Percentiles rank a stretch among this genome's conserved stretches.
These are phyloP conservation scores for Himalopsyche anomala DNA, from an alignment of 2,888 invertebrate genomes.

Conservation along the genomic window DNA sequence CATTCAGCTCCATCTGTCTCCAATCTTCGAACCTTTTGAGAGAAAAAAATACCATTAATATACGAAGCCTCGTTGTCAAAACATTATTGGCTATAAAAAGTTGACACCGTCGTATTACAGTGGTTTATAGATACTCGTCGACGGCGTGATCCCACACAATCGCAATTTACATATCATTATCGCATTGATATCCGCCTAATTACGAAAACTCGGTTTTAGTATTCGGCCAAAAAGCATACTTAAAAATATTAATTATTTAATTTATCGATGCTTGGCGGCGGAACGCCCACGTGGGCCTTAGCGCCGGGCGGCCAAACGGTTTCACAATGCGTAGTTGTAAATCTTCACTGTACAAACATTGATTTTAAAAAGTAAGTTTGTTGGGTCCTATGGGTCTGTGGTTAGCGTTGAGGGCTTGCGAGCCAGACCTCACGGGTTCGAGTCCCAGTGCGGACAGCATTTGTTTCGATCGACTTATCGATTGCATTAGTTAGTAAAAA, in stretches of 20 bases:
- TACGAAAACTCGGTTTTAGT: not conserved
- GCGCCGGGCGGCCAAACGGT: not conserved
- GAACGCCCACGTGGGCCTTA: not conserved
- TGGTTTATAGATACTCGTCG: not conserved
- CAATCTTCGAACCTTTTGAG: not conserved
- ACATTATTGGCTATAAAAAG: not conserved
- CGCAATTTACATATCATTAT: conserved; percentile 7
- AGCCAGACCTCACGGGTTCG: too few species aligned
- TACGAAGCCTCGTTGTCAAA: not conserved
- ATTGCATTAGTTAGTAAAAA: too few species aligned
- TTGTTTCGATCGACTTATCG: too few species aligned
- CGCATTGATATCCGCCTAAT: not conserved
- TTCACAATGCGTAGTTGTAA: too few species aligned
- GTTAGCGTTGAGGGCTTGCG: too few species aligned
- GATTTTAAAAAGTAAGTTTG: too few species aligned
- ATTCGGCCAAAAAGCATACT: not conserved
- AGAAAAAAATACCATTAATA: not conserved
- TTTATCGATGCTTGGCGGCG: not conserved
- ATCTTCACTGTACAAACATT: too few species aligned
- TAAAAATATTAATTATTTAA: conserved; percentile 26
- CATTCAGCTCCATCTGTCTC: not conserved
- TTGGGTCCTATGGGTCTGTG: too few species aligned
- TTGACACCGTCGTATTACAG: not conserved
- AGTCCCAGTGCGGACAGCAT: too few species aligned
- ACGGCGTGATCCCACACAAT: not conserved